phyloP scores from a whole-genome alignment of 2,113 vertebrate genomes.

The Casuarius casuarius region DNA sequence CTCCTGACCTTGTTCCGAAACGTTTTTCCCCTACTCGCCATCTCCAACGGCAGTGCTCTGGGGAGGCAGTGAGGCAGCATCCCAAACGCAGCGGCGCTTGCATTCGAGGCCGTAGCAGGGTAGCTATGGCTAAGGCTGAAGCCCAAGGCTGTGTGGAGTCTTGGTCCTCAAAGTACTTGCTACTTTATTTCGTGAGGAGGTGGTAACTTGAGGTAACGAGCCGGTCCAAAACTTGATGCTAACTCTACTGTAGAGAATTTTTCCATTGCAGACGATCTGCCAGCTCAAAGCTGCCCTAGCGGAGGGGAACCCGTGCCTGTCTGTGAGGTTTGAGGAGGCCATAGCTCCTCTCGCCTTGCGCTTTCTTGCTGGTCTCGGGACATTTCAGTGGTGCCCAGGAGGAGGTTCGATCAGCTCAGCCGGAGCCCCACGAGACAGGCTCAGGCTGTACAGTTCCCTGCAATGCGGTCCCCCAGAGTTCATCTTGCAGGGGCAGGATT shows the following conservation, averaged over 20 bases:
- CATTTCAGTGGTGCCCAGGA: not conserved
- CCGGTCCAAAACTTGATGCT: not conserved
- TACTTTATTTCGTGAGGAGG: not conserved
- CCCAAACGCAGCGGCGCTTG: not conserved
- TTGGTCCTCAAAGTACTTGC: not conserved
- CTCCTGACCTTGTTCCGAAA: not conserved
- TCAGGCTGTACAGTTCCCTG: not conserved
- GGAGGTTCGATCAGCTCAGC: not conserved
- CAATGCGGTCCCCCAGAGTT: not conserved
- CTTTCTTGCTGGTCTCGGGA: not conserved
- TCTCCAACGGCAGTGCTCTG: not conserved
- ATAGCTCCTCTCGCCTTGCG: not conserved
- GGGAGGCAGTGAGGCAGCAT: not conserved
- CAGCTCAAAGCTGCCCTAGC: not conserved
- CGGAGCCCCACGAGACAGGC: not conserved
- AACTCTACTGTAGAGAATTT: not conserved
- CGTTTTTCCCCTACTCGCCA: not conserved
- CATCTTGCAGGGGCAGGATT: not conserved
- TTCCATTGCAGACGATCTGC: accelerated
- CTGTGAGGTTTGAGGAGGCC: not conserved
- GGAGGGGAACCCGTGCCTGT: not conserved
- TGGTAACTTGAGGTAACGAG: not conserved
- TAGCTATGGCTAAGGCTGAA: not conserved
- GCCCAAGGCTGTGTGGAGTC: not conserved
- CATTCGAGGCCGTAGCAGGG: not conserved